phyloP scores from a whole-genome alignment of 2,113 vertebrate species.

The Sus scrofa region T2T-Sscrofa CM000822.6:77368001-77368500 shows the following conservation, averaged over 20 bases:
- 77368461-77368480: neutral
- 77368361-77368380: neutral
- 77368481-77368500: neutral
- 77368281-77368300: neutral
- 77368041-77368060: neutral
- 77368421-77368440: neutral
- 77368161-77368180: neutral
- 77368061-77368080: neutral
- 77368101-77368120: neutral
- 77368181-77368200: neutral
- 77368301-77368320: neutral
- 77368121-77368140: neutral
- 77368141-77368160: neutral
- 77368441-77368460: neutral
- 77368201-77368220: conserved; percentile 4
- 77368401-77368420: neutral
- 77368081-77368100: neutral
- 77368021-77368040: neutral
- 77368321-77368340: neutral
- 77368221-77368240: neutral
- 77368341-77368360: neutral
- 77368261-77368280: neutral
- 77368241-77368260: neutral
- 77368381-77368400: neutral
- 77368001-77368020: neutral